Percentiles rank a stretch among this genome's conserved stretches.
Evolutionary conservation across 2,797 vertebrate genomes (phyloP).

Genomic region (Sylvilagus floridanus): DNA sequence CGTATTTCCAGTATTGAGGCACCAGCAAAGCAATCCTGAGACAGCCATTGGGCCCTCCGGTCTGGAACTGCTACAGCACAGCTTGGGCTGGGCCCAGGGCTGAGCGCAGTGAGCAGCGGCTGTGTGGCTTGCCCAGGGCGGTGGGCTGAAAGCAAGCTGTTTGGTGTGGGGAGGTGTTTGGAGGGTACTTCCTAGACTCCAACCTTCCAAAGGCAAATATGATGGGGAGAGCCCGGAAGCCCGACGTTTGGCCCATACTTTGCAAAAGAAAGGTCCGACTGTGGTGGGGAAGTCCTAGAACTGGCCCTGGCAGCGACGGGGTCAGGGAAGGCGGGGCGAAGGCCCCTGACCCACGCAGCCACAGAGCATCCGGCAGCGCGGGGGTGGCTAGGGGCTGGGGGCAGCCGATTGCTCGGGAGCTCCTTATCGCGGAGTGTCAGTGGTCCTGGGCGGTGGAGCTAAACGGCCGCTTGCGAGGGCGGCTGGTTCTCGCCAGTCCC

Average conservation of each 20-base stretch:
- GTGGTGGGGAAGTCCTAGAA: not conserved
- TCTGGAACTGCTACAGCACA: not conserved
- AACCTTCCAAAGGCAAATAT: constrained; percentile 36
- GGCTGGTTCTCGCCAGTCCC: constrained; percentile 15
- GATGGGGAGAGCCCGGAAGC: not conserved
- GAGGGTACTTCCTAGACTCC: not conserved
- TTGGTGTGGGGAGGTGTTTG: not conserved
- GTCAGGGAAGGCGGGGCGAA: constrained; percentile 36
- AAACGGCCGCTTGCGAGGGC: constrained; percentile 44
- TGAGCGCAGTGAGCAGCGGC: not conserved
- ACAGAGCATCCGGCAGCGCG: constrained; percentile 63
- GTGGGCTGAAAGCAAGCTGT: constrained; percentile 10
- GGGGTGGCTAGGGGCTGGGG: constrained; percentile 65
- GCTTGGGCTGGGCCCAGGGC: not conserved
- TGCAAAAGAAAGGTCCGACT: constrained; percentile 3
- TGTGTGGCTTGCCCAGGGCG: not conserved
- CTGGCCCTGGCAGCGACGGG: not conserved
- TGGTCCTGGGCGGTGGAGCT: constrained; percentile 24
- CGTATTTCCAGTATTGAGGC: not conserved
- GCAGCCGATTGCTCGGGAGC: constrained; percentile 54
- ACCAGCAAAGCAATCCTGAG: not conserved
- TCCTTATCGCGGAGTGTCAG: constrained; percentile 70
- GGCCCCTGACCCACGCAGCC: constrained; percentile 53
- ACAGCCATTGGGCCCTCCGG: not conserved
- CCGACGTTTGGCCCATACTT: constrained; percentile 41